Evolutionary conservation across 2,888 invertebrate genomes (phyloP).

Genomic region (Anoncus sp.): DNA sequence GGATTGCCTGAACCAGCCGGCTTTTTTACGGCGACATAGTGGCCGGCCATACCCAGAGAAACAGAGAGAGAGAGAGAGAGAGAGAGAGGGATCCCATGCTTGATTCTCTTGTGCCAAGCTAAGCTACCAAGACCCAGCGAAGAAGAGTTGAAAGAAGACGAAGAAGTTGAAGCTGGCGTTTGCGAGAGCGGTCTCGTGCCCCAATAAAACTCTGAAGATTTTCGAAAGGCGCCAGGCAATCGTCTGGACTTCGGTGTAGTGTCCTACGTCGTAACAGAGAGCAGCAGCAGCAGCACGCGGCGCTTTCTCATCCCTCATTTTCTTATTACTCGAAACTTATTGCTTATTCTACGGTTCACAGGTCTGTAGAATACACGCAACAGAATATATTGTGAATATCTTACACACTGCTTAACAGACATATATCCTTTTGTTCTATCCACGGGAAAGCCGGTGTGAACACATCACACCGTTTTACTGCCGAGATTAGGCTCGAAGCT

Average conservation of each 20-base stretch:
- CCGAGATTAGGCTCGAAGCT: slow-evolving; percentile 63
- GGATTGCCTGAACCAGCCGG: slow-evolving; percentile 72
- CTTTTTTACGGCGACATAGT: slow-evolving; percentile 80
- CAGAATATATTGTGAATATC: slow-evolving; percentile 27
- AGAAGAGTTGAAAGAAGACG: slow-evolving; percentile 39
- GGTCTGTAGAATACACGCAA: slow-evolving; percentile 59
- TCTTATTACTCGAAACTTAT: slow-evolving; percentile 65
- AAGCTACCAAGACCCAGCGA: slow-evolving; percentile 48
- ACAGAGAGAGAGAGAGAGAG: slow-evolving; percentile 29
- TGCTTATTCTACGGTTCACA: slow-evolving; percentile 48
- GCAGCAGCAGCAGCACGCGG: not conserved
- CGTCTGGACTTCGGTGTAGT: slow-evolving; percentile 69
- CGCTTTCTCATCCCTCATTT: slow-evolving; percentile 70
- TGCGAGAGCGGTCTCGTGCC: slow-evolving; percentile 67
- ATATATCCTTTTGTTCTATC: slow-evolving; percentile 77
- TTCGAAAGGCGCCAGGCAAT: slow-evolving; percentile 75
- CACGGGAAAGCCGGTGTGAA: slow-evolving; percentile 70
- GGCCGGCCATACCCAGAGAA: slow-evolving; percentile 76
- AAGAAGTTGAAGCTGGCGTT: slow-evolving; percentile 50
- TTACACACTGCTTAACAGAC: slow-evolving; percentile 47
- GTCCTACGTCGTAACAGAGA: not conserved
- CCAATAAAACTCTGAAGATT: slow-evolving; percentile 76
- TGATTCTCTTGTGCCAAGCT: slow-evolving; percentile 36
- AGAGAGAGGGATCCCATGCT: slow-evolving; percentile 40
- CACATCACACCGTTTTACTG: slow-evolving; percentile 78